Conservation (phyloP, 2,113 vertebrate genomes). For the Mirounga angustirostris region DNA sequence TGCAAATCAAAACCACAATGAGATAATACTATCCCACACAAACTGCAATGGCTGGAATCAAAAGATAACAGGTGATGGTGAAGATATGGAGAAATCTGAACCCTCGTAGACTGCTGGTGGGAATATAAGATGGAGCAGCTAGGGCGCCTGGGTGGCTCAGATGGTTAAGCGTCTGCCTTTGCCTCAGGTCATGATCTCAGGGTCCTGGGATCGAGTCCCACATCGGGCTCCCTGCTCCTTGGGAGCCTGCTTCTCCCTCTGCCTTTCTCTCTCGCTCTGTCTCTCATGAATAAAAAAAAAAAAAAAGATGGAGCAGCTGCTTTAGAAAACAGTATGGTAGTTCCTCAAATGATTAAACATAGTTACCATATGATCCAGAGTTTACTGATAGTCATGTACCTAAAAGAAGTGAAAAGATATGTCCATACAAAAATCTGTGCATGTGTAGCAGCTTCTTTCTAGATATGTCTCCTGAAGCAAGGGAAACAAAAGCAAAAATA, state of each 20-base stretch:
- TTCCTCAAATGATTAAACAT: not conserved
- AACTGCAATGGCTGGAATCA: not conserved
- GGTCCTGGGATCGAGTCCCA: too few relatives aligned
- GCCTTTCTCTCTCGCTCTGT: too few relatives aligned
- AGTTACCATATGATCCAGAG: not conserved
- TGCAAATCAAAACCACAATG: not conserved
- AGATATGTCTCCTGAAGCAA: not conserved
- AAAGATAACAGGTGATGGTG: not conserved
- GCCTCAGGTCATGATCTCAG: too few relatives aligned
- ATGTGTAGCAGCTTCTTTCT: not conserved
- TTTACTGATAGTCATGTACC: not conserved
- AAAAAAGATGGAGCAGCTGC: not conserved
- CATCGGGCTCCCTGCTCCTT: too few relatives aligned
- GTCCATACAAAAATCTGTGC: not conserved
- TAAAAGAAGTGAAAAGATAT: not conserved
- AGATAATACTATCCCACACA: not conserved
- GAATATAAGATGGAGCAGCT: not conserved
- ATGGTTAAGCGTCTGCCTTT: too few relatives aligned
- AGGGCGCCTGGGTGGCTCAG: too few relatives aligned
- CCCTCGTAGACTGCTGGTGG: not conserved
- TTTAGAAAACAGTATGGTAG: not conserved
- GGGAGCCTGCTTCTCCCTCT: too few relatives aligned
- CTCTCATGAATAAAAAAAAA: too few relatives aligned
- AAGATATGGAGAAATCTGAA: not conserved
- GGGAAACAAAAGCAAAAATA: not conserved